phyloP scores from a whole-genome alignment of 2,797 vertebrate genomes.

The Gallinago solitaria region DNA sequence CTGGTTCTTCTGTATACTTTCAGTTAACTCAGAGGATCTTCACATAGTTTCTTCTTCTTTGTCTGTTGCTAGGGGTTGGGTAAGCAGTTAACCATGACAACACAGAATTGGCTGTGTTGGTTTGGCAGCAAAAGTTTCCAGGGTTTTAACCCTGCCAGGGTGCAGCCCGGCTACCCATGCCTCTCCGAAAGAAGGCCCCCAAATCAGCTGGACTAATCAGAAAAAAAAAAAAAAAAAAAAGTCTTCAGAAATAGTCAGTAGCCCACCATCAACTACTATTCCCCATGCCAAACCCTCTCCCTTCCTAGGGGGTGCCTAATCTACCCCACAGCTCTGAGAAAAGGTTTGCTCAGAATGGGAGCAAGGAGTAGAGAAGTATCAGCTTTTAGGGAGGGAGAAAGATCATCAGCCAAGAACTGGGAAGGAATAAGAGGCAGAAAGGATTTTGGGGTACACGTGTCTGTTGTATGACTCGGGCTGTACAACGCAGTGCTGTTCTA shows the following conservation, averaged over 20 bases:
- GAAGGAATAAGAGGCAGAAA: not conserved
- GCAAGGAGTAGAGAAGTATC: not conserved
- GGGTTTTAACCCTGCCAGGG: not conserved
- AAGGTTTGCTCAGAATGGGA: not conserved
- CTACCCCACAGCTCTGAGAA: not conserved
- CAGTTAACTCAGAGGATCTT: not conserved
- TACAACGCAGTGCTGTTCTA: not conserved
- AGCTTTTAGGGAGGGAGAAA: not conserved
- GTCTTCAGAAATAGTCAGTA: not conserved
- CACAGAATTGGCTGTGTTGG: not conserved
- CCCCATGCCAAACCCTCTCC: not conserved
- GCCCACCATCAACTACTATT: rapidly evolving
- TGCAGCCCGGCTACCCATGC: not conserved
- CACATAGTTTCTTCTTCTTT: not conserved
- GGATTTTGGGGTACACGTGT: not conserved
- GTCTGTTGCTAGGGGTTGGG: not conserved
- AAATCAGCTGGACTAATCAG: not conserved
- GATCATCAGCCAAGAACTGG: not conserved
- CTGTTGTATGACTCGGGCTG: not conserved
- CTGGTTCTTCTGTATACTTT: not conserved
- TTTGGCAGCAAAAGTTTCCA: not conserved
- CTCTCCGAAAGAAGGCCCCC: not conserved
- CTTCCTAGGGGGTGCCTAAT: not conserved
- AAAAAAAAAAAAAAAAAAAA: not conserved
- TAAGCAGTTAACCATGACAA: not conserved